Conservation (phyloP, 2,113 vertebrate genomes). For the Ctenodactylus gundi region DNA sequence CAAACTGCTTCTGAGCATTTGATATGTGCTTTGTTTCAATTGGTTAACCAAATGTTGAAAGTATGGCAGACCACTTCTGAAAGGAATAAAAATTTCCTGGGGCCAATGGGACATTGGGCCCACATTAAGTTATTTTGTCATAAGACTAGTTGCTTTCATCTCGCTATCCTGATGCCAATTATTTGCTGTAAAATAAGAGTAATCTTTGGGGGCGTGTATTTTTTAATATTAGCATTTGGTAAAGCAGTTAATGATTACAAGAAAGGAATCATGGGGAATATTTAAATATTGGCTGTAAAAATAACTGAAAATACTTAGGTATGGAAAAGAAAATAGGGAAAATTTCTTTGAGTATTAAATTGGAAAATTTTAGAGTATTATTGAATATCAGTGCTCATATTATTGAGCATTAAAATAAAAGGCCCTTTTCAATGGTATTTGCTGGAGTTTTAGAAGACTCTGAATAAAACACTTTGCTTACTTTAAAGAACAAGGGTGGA, state of each 20-base stretch:
- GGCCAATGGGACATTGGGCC: neutral
- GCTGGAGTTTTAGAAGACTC: neutral
- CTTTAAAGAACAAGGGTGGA: neutral
- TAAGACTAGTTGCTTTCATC: conserved; percentile 49
- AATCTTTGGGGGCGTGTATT: conserved; percentile 59
- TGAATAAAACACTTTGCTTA: neutral
- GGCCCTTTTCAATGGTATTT: neutral
- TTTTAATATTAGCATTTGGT: conserved; percentile 71
- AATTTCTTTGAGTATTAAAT: no score
- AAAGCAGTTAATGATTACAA: conserved; percentile 71
- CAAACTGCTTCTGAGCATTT: conserved; percentile 50
- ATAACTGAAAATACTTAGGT: conserved; percentile 75
- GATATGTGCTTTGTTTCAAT: conserved; percentile 41
- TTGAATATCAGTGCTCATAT: no score
- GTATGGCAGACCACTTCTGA: neutral
- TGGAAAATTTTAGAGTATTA: no score
- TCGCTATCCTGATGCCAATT: conserved; percentile 62
- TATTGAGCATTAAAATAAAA: conserved; percentile 13
- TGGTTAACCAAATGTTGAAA: neutral
- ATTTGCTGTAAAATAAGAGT: conserved; percentile 71
- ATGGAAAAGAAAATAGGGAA: conserved; percentile 27
- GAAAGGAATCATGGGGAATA: conserved; percentile 73
- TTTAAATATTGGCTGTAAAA: conserved; percentile 61
- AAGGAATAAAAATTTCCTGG: neutral
- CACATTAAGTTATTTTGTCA: conserved; percentile 38